These are phyloP conservation scores for Phallusia fumigata DNA, from an alignment of 23 tunicate genomes.

Conservation along the genomic window DNA sequence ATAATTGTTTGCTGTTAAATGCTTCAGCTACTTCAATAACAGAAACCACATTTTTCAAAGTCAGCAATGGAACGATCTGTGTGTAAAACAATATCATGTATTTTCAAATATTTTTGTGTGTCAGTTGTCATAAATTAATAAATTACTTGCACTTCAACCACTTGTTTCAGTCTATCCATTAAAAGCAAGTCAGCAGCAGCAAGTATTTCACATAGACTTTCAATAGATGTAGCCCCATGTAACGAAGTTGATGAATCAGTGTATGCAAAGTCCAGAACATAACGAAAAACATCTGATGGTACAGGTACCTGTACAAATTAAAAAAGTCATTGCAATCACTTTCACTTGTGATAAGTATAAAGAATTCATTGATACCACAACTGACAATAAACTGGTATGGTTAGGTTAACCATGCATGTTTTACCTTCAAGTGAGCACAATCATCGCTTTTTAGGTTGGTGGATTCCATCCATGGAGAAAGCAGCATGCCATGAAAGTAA, in stretches of 20 bases:
- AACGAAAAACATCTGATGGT: constrained; percentile 62
- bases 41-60: constrained; percentile 63
- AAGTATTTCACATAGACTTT: constrained; percentile 59
- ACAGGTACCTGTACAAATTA: constrained; percentile 55
- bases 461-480: constrained; percentile 65
- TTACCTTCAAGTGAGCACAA: constrained; percentile 28
- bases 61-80: constrained; percentile 71
- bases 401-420: neutral
- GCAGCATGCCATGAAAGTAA: constrained; percentile 74
- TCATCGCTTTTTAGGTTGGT: neutral
- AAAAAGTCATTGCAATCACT: neutral
- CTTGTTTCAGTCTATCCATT: constrained; percentile 67
- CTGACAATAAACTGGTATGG: neutral
- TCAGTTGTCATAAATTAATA: neutral
- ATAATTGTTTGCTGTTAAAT: constrained; percentile 64
- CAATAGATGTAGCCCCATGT: constrained; percentile 31
- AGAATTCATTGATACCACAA: neutral
- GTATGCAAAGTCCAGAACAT: constrained; percentile 68
- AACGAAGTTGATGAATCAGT: constrained; percentile 32
- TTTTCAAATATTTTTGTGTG: neutral
- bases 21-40: constrained; percentile 60
- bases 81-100: neutral
- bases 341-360: neutral
- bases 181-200: constrained; percentile 80
- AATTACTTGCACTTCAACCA: constrained; percentile 58